These are phyloP conservation scores for Aplysia californica DNA, from an alignment of 1,140 invertebrate genomes.

Conservation along the genomic window DNA sequence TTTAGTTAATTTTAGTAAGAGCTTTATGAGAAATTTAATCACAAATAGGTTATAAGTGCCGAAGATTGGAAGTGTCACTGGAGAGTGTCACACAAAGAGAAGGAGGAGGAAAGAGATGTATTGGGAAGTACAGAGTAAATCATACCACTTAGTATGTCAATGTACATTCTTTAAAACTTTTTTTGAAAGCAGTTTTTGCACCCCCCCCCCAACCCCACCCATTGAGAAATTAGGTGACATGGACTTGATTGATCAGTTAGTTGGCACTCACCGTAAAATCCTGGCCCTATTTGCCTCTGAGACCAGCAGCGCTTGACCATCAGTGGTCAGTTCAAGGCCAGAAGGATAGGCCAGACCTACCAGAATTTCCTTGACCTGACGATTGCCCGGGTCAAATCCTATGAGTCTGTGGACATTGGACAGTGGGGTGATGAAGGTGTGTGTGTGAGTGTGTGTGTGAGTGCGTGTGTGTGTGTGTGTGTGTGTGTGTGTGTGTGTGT, in stretches of 20 bases:
- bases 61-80: no score
- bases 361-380: constrained; percentile 10
- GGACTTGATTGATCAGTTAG: not conserved
- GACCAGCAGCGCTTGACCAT: not conserved
- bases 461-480: not conserved
- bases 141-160: no score
- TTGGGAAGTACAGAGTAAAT: not conserved
- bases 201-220: no score
- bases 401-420: not conserved
- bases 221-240: not conserved
- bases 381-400: not conserved
- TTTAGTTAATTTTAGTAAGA: no score
- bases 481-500: not conserved
- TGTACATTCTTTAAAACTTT: no score
- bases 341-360: constrained; percentile 12
- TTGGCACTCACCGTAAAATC: not conserved
- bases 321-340: not conserved
- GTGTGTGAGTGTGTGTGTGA: not conserved
- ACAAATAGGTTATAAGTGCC: no score
- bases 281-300: constrained; percentile 12
- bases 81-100: no score
- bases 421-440: not conserved
- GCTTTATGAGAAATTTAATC: no score
- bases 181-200: no score
- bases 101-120: not conserved